A percentile compares a stretch with the other conserved stretches of the same genome.
phyloP scores from a whole-genome alignment of 1,140 invertebrate species.

The Hermetia illucens region DNA sequence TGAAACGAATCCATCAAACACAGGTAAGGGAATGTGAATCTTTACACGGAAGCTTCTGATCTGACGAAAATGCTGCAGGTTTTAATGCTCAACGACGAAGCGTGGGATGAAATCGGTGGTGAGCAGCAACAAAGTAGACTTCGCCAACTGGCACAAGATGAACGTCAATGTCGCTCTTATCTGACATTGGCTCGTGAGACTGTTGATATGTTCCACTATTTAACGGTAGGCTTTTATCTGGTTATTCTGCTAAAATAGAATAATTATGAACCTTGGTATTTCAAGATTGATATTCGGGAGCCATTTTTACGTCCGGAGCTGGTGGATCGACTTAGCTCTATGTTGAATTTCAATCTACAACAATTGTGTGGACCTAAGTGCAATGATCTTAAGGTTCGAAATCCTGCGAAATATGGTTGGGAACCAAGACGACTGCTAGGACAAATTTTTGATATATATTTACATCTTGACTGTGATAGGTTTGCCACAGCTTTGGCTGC shows the following conservation, averaged over 20 bases:
- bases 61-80: conserved; percentile 8
- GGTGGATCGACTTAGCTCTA: conserved; percentile 84
- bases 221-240: conserved; percentile 49
- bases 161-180: conserved; percentile 89
- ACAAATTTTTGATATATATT: conserved; percentile 90
- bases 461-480: conserved; percentile 84
- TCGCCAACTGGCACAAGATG: conserved; percentile 73
- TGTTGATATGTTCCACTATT: conserved; percentile 95
- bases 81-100: conserved; percentile 52
- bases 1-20: conserved; percentile 91
- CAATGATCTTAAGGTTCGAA: conserved; percentile 92
- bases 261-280: neutral
- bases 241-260: neutral
- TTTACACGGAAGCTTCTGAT: neutral
- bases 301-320: conserved; percentile 87
- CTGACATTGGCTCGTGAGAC: conserved; percentile 88
- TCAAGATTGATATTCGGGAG: conserved; percentile 63
- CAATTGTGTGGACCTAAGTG: conserved; percentile 96
- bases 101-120: conserved; percentile 47
- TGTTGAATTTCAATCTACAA: conserved; percentile 95
- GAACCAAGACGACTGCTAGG: conserved; percentile 80
- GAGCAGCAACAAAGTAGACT: conserved; percentile 66
- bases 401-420: conserved; percentile 93
- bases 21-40: conserved; percentile 47
- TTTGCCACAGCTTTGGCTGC: conserved; percentile 80